A percentile compares a stretch with the other conserved stretches of the same genome.
phyloP scores from a whole-genome alignment of 2,113 vertebrate genomes.

The Lathamus discolor region DNA sequence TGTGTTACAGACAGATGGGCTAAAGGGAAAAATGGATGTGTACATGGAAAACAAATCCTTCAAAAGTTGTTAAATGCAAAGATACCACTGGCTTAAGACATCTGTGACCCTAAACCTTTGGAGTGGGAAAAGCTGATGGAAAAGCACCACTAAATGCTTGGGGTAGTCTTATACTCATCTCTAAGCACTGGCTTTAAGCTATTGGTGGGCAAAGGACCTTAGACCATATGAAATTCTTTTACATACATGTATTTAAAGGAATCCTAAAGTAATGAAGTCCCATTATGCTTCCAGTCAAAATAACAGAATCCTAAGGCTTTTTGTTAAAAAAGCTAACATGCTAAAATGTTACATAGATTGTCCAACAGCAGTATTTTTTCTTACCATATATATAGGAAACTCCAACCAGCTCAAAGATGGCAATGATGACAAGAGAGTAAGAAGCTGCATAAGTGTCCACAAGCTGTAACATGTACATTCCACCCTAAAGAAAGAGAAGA shows the following conservation, averaged over 20 bases:
- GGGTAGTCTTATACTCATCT: background rate
- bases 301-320: background rate
- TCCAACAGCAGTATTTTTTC: background rate
- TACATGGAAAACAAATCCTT: background rate
- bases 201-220: background rate
- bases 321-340: too few species aligned
- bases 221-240: background rate
- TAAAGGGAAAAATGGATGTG: background rate
- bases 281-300: background rate
- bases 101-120: background rate
- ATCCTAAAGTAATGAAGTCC: background rate
- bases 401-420: conserved; percentile 88
- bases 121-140: background rate
- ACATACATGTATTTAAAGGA: background rate
- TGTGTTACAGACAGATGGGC: background rate
- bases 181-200: background rate
- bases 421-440: conserved; percentile 89
- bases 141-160: background rate
- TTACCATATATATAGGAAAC: conserved; percentile 89
- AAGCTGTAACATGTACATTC: conserved; percentile 91
- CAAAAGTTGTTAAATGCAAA: background rate
- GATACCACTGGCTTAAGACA: background rate
- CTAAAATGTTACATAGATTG: background rate
- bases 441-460: conserved; percentile 89
- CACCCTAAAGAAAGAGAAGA: conserved; percentile 72